Percentiles rank a stretch among this genome's conserved stretches.
Evolutionary conservation across 64 coral and sea anemone genomes (phyloP).

Genomic region (Pachyseris speciosa): DNA sequence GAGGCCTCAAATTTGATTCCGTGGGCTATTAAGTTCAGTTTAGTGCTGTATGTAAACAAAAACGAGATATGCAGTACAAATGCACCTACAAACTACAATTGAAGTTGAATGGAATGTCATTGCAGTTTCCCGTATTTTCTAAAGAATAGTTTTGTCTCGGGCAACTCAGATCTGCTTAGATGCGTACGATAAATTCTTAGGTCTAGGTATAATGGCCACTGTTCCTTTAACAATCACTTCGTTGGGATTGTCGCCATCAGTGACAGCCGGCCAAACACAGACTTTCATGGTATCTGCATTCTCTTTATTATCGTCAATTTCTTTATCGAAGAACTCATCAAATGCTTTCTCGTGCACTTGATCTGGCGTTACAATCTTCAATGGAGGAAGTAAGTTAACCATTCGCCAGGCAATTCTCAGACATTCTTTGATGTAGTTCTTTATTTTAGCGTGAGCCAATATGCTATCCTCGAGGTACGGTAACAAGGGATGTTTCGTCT

Average conservation of each 20-base stretch:
- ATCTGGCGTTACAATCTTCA: background rate
- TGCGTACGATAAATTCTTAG: background rate
- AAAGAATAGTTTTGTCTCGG: too few species aligned
- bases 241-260: background rate
- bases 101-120: too few species aligned
- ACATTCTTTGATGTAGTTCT: conserved; percentile 7
- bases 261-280: background rate
- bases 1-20: too few species aligned
- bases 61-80: too few species aligned
- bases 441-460: background rate
- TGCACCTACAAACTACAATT: too few species aligned
- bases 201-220: background rate
- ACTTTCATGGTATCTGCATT: background rate
- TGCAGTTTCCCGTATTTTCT: too few species aligned
- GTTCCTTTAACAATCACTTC: background rate
- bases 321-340: background rate
- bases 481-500: background rate
- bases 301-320: conserved; percentile 1
- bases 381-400: conserved; percentile 29
- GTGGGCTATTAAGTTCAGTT: too few species aligned
- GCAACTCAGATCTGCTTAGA: too few species aligned
- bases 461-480: background rate
- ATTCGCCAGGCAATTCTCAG: conserved; percentile 11
- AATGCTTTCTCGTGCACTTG: background rate
- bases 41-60: too few species aligned